Evolutionary conservation across 2,797 vertebrate genomes (phyloP).

Genomic region (Oophaga sylvatica): DNA sequence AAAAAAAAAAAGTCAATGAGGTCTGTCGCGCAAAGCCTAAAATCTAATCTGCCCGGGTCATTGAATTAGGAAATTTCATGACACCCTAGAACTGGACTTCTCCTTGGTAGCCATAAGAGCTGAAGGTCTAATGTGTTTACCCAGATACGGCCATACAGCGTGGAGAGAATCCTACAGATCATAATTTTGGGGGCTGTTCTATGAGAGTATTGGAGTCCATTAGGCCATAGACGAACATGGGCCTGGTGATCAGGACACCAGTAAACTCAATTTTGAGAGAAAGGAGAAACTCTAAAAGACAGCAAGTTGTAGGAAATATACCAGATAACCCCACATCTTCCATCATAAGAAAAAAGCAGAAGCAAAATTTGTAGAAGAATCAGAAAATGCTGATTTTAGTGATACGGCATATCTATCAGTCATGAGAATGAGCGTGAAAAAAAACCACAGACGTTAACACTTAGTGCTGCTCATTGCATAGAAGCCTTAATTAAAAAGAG

Average conservation of each 20-base stretch:
- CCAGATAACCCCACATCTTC: slow-evolving; percentile 4
- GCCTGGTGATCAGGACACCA: neutral
- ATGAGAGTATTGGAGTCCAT: neutral
- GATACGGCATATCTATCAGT: neutral
- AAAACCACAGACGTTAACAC: neutral
- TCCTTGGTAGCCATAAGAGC: too few relatives aligned
- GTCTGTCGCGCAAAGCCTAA: too few relatives aligned
- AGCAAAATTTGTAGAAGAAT: slow-evolving; percentile 3
- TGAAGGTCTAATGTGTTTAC: too few relatives aligned
- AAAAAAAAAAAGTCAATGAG: too few relatives aligned
- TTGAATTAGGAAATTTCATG: too few relatives aligned
- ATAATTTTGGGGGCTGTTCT: neutral
- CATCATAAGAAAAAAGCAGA: neutral
- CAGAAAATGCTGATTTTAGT: neutral
- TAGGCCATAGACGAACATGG: neutral
- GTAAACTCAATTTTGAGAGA: neutral
- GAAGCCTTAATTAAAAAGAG: too few relatives aligned
- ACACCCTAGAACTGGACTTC: too few relatives aligned
- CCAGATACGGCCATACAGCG: too few relatives aligned
- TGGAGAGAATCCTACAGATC: neutral
- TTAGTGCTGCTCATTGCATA: neutral
- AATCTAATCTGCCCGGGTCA: too few relatives aligned
- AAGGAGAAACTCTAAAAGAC: neutral
- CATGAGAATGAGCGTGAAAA: neutral
- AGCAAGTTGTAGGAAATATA: neutral